A percentile compares a stretch with the other conserved stretches of the same genome.
These are phyloP conservation scores for Phengaris alcon DNA, from an alignment of 2,888 invertebrate species.

Conservation along the genomic window DNA sequence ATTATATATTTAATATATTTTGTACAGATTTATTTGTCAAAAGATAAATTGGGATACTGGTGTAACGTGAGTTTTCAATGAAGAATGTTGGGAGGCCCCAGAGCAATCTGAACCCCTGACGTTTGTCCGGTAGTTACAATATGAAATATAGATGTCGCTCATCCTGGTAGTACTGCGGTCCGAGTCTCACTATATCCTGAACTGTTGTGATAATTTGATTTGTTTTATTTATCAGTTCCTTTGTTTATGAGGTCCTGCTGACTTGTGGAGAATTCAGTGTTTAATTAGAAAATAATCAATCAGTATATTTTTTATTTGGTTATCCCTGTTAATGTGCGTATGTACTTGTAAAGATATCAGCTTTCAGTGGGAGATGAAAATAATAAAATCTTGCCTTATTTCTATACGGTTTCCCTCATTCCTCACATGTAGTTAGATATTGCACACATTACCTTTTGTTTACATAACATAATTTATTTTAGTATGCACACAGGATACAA, in stretches of 20 bases:
- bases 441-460: conserved; percentile 15
- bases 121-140: conserved; percentile 52
- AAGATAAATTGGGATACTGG: conserved; percentile 80
- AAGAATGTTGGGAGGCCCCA: conserved; percentile 67
- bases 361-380: conserved; percentile 65
- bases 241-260: conserved; percentile 77
- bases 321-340: conserved; percentile 74
- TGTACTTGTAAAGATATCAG: conserved; percentile 69
- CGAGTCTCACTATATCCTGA: conserved; percentile 44
- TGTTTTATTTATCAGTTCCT: conserved; percentile 70
- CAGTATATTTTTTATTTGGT: conserved; percentile 77
- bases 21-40: conserved; percentile 81
- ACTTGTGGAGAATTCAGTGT: conserved; percentile 75
- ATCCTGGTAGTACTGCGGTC: conserved; percentile 51
- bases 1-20: conserved; percentile 81
- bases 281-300: conserved; percentile 76
- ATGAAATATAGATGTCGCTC: conserved; percentile 48
- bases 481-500: neutral
- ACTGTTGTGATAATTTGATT: conserved; percentile 51
- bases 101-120: conserved; percentile 61
- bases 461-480: conserved; percentile 8
- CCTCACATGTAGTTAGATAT: conserved; percentile 42
- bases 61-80: conserved; percentile 78
- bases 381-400: conserved; percentile 76
- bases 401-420: conserved; percentile 65